Conservation (phyloP, 2,113 vertebrate species). For the Muscicapa adusta region DNA sequence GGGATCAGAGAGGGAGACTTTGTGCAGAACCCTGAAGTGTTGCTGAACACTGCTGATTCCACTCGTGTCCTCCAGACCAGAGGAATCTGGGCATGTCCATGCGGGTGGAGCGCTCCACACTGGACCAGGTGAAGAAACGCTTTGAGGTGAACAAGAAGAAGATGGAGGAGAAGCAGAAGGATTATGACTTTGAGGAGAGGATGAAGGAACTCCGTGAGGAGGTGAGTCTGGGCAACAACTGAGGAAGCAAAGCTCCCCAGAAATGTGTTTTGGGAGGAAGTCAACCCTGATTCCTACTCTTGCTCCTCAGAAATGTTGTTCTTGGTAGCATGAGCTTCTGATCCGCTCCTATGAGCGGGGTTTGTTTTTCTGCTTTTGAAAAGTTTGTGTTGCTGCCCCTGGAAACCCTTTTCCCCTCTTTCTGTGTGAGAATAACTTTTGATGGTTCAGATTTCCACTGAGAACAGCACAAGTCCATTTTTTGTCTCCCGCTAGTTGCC, state of each 20-base stretch:
- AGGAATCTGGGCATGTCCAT: slow-evolving; percentile 98
- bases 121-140: slow-evolving; percentile 97
- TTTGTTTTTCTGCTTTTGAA: background rate
- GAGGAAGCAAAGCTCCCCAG: background rate
- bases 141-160: slow-evolving; percentile 98
- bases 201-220: slow-evolving; percentile 97
- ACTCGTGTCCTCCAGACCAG: slow-evolving; percentile 78
- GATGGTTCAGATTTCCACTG: background rate
- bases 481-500: background rate
- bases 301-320: background rate
- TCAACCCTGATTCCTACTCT: background rate
- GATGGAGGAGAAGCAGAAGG: slow-evolving; percentile 97
- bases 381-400: background rate
- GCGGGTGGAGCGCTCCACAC: slow-evolving; percentile 93
- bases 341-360: rapidly evolving
- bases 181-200: slow-evolving; percentile 98
- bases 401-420: background rate
- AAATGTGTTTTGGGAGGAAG: background rate
- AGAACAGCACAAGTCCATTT: background rate
- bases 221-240: slow-evolving; percentile 64
- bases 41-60: background rate
- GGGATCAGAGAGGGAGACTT: background rate
- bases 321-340: background rate
- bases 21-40: background rate
- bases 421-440: background rate